These are phyloP conservation scores for Ispidina picta DNA, from an alignment of 2,797 vertebrate species.

Conservation along the genomic window DNA sequence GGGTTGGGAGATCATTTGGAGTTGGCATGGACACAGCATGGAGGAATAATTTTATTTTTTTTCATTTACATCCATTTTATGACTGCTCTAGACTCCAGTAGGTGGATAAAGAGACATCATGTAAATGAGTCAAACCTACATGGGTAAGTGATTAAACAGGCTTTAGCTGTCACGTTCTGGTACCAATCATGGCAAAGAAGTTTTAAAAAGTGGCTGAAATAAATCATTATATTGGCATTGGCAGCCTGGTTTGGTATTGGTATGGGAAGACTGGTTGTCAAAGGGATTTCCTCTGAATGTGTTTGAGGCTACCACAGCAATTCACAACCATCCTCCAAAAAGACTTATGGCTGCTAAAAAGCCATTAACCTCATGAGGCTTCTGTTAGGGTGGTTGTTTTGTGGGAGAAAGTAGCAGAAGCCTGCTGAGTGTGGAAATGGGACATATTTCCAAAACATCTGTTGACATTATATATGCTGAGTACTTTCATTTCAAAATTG, in stretches of 20 bases:
- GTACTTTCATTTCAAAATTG: slow-evolving; percentile 55
- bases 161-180: neutral
- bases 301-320: neutral
- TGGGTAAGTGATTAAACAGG: neutral
- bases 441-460: slow-evolving; percentile 63
- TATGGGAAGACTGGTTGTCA: neutral
- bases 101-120: neutral
- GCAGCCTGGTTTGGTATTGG: neutral
- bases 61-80: neutral
- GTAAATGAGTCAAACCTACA: neutral
- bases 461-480: slow-evolving; percentile 5
- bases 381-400: neutral
- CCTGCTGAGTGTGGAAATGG: neutral
- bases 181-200: neutral
- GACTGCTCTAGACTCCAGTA: neutral
- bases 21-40: neutral
- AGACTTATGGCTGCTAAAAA: neutral
- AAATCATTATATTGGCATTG: neutral
- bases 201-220: neutral
- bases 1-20: neutral
- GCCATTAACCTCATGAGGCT: neutral
- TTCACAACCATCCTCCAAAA: neutral
- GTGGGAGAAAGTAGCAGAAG: neutral
- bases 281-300: neutral
- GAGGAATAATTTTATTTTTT: neutral